Evolutionary conservation across 1,140 invertebrate species (phyloP).

Genomic region (Teleogryllus occipitalis): DNA sequence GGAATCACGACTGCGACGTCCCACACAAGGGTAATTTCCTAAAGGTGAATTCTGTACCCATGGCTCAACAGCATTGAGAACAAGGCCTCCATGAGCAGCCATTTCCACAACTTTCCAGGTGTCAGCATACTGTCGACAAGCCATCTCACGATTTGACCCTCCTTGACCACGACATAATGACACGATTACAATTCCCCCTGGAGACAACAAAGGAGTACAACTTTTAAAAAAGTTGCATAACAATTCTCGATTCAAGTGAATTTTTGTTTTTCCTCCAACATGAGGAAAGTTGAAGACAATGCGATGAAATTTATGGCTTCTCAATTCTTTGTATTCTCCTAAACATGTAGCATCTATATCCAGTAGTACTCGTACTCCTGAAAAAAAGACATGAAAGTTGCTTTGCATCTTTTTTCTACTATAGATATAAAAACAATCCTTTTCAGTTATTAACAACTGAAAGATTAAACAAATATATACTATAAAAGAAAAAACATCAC

Average conservation of each 20-base stretch:
- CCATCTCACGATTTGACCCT: constrained; percentile 45
- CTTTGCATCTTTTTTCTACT: not conserved
- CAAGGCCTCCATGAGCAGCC: constrained; percentile 43
- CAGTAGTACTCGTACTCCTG: constrained; percentile 41
- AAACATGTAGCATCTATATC: constrained; percentile 45
- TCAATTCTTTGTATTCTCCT: constrained; percentile 29
- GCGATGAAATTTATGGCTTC: constrained; percentile 36
- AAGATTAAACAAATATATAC: no score
- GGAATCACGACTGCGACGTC: constrained; percentile 47
- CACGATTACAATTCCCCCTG: constrained; percentile 41
- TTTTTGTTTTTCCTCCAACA: constrained; percentile 54
- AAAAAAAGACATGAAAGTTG: constrained; percentile 27
- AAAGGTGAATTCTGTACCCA: not conserved
- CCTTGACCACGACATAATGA: constrained; percentile 53
- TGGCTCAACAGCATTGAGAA: constrained; percentile 37
- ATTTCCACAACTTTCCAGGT: constrained; percentile 55
- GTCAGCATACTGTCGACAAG: constrained; percentile 45
- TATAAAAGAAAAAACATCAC: no score
- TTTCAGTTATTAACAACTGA: no score
- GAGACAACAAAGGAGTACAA: constrained; percentile 33
- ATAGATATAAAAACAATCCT: not conserved
- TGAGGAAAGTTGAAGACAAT: constrained; percentile 59
- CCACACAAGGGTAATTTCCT: constrained; percentile 38
- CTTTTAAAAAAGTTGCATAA: constrained; percentile 46
- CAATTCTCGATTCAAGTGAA: constrained; percentile 48